Evolutionary conservation across 2,797 vertebrate genomes (phyloP).

Genomic region (Caiman crocodilus): DNA sequence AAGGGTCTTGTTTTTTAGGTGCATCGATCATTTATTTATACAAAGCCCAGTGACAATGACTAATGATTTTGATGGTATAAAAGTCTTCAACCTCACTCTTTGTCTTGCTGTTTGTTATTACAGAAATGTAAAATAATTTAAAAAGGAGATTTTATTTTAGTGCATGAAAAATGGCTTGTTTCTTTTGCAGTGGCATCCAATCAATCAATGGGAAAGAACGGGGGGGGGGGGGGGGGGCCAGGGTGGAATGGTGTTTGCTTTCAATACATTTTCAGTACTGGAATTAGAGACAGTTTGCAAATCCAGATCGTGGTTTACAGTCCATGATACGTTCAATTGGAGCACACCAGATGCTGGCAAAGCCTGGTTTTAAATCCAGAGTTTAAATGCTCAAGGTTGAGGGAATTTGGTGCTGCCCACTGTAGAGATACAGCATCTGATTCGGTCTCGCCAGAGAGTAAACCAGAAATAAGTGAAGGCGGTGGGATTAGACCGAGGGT

Average conservation of each 20-base stretch:
- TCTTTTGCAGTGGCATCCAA: slow-evolving; percentile 65
- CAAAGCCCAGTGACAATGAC: slow-evolving; percentile 80
- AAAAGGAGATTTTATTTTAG: slow-evolving; percentile 70
- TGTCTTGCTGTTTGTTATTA: slow-evolving; percentile 76
- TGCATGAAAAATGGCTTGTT: slow-evolving; percentile 61
- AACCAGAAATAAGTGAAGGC: background rate
- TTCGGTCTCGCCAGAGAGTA: rapidly evolving
- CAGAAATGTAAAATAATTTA: slow-evolving; percentile 75
- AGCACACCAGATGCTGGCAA: background rate
- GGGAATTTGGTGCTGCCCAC: background rate
- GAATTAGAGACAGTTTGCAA: background rate
- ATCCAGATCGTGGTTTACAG: slow-evolving; percentile 16
- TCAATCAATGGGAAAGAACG: slow-evolving; percentile 76
- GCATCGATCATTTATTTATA: slow-evolving; percentile 85
- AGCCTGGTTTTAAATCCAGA: background rate
- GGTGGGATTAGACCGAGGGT: background rate
- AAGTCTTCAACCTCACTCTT: slow-evolving; percentile 75
- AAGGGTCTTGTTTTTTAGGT: slow-evolving; percentile 82
- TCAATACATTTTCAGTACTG: slow-evolving; percentile 27
- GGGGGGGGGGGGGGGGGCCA: background rate
- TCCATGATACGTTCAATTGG: background rate
- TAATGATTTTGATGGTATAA: slow-evolving; percentile 76
- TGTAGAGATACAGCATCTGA: background rate
- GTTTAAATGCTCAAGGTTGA: background rate
- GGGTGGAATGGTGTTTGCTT: background rate